These are phyloP conservation scores for Troilus luridus DNA, from an alignment of 2,888 invertebrate genomes.

Conservation along the genomic window DNA sequence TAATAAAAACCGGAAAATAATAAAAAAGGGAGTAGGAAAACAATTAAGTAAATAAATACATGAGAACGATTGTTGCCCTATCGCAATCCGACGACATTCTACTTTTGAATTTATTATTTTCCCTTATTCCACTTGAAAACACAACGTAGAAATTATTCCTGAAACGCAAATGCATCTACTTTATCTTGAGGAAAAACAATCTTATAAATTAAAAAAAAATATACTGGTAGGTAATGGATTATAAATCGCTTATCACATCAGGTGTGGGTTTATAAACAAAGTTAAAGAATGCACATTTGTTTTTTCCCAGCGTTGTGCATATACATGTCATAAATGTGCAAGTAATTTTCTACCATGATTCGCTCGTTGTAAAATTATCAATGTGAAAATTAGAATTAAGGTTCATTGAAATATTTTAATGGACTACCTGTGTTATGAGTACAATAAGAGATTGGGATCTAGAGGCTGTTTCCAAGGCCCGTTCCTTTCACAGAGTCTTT, in stretches of 20 bases:
- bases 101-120: too few species aligned
- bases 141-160: too few species aligned
- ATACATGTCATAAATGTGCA: background rate
- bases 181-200: too few species aligned
- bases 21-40: too few species aligned
- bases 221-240: too few species aligned
- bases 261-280: background rate
- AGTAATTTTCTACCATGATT: background rate
- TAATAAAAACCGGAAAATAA: too few species aligned
- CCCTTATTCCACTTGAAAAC: too few species aligned
- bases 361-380: background rate
- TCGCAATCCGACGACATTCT: too few species aligned
- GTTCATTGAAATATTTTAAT: background rate
- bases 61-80: too few species aligned
- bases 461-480: background rate
- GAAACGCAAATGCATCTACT: too few species aligned
- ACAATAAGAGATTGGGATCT: slow-evolving; percentile 10
- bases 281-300: background rate
- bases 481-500: background rate
- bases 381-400: background rate
- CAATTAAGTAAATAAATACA: too few species aligned
- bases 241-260: background rate
- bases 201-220: too few species aligned
- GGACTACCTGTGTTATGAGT: background rate
- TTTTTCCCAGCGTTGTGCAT: background rate